Evolutionary conservation across 2,113 vertebrate species (phyloP).

Genomic region (Xenopus borealis): DNA sequence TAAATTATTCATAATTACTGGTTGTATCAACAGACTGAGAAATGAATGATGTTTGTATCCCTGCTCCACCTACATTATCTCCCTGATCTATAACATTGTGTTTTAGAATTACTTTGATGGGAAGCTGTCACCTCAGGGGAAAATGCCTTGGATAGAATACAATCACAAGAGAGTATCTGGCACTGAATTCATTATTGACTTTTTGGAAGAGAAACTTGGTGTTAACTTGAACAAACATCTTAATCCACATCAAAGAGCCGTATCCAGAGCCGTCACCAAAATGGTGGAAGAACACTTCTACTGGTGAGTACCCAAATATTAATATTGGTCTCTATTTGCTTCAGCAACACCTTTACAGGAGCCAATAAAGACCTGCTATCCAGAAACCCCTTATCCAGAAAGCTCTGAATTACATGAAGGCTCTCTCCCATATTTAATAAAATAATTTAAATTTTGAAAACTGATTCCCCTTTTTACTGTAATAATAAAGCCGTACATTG

Average conservation of each 20-base stretch:
- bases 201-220: conserved; percentile 94
- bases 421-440: no score
- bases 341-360: no score
- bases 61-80: not conserved
- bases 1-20: not conserved
- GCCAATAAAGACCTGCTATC: no score
- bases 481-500: no score
- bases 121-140: conserved; percentile 92
- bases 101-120: conserved; percentile 95
- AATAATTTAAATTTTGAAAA: no score
- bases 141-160: conserved; percentile 98
- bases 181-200: conserved; percentile 94
- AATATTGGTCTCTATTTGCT: no score
- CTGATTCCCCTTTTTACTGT: no score
- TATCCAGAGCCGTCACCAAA: conserved; percentile 86
- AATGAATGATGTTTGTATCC: not conserved
- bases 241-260: conserved; percentile 81
- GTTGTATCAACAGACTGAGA: not conserved
- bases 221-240: conserved; percentile 89
- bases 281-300: conserved; percentile 97
- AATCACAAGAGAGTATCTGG: conserved; percentile 89
- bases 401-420: no score
- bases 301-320: conserved; percentile 72
- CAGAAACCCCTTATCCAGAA: no score
- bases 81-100: not conserved